Evolutionary conservation across 2,113 vertebrate species (phyloP).

Genomic region (Seriola aureovittata): DNA sequence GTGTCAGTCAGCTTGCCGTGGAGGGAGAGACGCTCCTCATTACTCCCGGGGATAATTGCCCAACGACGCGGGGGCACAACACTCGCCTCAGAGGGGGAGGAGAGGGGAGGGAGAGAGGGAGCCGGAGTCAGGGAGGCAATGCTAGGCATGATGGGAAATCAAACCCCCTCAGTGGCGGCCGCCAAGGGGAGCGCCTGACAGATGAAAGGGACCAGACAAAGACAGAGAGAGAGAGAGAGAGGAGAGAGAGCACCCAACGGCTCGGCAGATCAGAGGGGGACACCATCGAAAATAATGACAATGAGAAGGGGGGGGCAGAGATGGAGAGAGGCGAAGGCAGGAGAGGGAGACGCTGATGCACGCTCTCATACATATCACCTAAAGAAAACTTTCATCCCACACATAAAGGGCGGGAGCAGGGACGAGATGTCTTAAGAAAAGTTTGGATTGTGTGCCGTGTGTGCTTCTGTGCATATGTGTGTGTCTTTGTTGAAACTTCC

Average conservation of each 20-base stretch:
- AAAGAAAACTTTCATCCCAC: conserved; percentile 83
- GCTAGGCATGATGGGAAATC: conserved; percentile 84
- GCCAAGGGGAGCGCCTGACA: conserved; percentile 80
- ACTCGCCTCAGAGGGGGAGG: conserved; percentile 70
- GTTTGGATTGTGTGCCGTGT: conserved; percentile 75
- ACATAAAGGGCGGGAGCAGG: conserved; percentile 80
- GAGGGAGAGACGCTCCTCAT: conserved; percentile 83
- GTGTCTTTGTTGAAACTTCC: conserved; percentile 76
- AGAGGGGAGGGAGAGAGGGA: conserved; percentile 62
- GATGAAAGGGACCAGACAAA: conserved; percentile 80
- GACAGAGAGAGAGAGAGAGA: conserved; percentile 55
- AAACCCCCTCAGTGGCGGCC: conserved; percentile 79
- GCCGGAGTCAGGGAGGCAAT: conserved; percentile 69
- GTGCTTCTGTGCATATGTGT: conserved; percentile 68
- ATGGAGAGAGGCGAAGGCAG: conserved; percentile 38
- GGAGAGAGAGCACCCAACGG: conserved; percentile 76
- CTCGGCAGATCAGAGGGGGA: conserved; percentile 82
- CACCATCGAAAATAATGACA: conserved; percentile 86
- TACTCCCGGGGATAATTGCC: conserved; percentile 86
- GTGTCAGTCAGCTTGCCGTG: conserved; percentile 81
- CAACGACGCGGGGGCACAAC: conserved; percentile 77
- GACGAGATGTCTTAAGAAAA: conserved; percentile 82
- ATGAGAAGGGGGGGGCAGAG: conserved; percentile 59
- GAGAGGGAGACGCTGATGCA: conserved; percentile 47
- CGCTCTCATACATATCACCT: conserved; percentile 75